Evolutionary conservation across 2,888 invertebrate genomes (phyloP), one percentile per base, ranked within the genome.

Genomic region (Branchinecta sandiegonensis): DNA sequence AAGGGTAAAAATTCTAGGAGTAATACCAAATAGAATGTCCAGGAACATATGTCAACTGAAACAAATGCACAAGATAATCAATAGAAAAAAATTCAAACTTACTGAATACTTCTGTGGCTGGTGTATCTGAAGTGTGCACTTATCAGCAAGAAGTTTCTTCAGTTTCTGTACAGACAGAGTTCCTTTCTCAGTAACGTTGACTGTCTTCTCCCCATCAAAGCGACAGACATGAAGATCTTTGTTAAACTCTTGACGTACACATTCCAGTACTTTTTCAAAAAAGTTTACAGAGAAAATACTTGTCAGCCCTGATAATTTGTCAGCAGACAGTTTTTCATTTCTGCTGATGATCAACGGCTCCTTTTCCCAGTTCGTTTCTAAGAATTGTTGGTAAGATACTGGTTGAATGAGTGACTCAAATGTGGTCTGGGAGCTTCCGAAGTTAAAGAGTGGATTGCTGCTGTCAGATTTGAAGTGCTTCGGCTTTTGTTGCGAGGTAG

Each of bases 101-200:
- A 70, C 71, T 69, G 70, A 69, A 48, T 70, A 71, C 46, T 70
- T 67, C 46, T 71, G 71, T 8, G 71, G 71, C 67, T 71, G 71
- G 65, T 71, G 71, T 47, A 71, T 66, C 47, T 71, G 71, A 37
- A 71, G 66, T n/a, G 71, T 71, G 48, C 67, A 70, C 50, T 71
- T 71, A 13, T 71, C 69, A 37, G 69, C 66, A 46, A 69, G 69
- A 7, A 71, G 66, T 48, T 69, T 68, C 17, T 67, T 64, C n/a
- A 71, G 65, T 47, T 70, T 71, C 5, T 65, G 48, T 13, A 65
- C 48, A 10, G 71, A 69, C 50, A 70, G 23, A 46, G 64, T 56
- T 12, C 70, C 70, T 8, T 69, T 65, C 10, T 9, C 12, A 47
- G 71, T 71, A 1, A 71, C 47, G 64, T 69, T 67, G 7, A 69